Conservation (phyloP, 1,140 invertebrate species). For the Lepidurus couesii region DNA sequence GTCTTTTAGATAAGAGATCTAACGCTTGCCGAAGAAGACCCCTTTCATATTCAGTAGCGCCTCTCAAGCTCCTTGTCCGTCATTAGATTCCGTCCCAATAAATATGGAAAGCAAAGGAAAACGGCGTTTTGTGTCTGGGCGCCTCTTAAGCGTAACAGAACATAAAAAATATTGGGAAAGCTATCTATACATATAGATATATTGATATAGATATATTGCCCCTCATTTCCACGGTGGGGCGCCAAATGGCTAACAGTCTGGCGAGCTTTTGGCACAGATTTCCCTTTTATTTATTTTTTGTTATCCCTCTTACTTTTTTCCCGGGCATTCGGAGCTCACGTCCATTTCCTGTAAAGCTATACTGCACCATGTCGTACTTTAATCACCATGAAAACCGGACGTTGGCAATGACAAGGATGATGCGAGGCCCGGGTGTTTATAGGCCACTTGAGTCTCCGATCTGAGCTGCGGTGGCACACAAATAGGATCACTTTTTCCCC, state of each 20-base stretch:
- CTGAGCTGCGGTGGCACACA: not conserved
- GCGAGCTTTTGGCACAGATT: not conserved
- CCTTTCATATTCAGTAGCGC: too few relatives aligned
- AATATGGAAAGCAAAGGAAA: too few relatives aligned
- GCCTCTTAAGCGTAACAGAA: too few relatives aligned
- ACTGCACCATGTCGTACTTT: not conserved
- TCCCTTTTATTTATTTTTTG: not conserved
- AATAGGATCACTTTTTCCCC: not conserved
- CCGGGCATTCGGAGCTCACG: not conserved
- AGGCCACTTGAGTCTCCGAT: constrained; percentile 2
- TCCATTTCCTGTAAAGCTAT: not conserved
- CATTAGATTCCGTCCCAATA: too few relatives aligned
- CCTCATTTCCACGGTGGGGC: too few relatives aligned
- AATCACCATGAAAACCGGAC: constrained; percentile 17
- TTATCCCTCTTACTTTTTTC: not conserved
- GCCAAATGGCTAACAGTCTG: too few relatives aligned
- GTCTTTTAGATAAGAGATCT: not conserved
- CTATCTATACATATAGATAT: too few relatives aligned
- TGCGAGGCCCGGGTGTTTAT: constrained; percentile 3
- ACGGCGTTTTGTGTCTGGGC: too few relatives aligned
- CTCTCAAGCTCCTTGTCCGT: too few relatives aligned
- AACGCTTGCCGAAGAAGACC: not conserved
- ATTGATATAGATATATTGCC: too few relatives aligned
- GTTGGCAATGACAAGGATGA: constrained; percentile 10
- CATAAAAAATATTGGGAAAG: too few relatives aligned